phyloP scores from a whole-genome alignment of 2,113 vertebrate species.

The Rostratula benghalensis region DNA sequence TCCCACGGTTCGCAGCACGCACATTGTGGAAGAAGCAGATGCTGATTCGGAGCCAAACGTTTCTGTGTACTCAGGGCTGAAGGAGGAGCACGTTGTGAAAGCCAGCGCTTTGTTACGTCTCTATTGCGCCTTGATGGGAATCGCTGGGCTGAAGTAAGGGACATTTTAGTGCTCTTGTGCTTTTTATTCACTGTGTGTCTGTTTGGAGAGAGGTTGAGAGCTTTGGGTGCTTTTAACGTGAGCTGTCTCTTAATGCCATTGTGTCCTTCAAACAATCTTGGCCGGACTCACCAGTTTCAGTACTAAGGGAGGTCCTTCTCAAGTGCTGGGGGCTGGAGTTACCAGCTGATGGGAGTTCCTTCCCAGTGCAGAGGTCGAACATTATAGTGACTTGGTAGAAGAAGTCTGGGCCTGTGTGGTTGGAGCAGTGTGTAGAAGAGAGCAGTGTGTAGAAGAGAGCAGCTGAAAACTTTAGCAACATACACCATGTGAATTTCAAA shows the following conservation, averaged over 20 bases:
- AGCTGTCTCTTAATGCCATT: too few species aligned
- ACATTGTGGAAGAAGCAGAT: conserved; percentile 80
- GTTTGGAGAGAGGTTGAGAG: background rate
- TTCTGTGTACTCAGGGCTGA: conserved; percentile 89
- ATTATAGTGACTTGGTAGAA: background rate
- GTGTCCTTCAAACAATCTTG: background rate
- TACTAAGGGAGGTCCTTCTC: background rate
- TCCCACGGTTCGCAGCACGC: conserved; percentile 89
- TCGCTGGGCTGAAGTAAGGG: conserved; percentile 93
- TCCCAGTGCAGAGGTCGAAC: background rate
- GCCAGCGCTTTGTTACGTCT: conserved; percentile 93
- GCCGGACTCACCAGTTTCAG: fast-evolving
- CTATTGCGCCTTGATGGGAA: conserved; percentile 97
- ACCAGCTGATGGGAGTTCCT: background rate
- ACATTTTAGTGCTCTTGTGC: background rate
- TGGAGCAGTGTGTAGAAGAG: background rate
- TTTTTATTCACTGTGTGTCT: background rate
- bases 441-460: background rate
- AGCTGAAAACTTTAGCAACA: background rate
- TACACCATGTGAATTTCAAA: fast-evolving
- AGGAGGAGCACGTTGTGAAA: conserved; percentile 96
- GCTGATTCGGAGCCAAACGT: conserved; percentile 75
- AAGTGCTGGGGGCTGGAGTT: background rate
- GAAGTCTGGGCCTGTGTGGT: background rate
- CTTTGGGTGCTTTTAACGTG: background rate